These are phyloP conservation scores for Meloidogyne hapla DNA, from an alignment of 1,140 invertebrate species.

Conservation along the genomic window DNA sequence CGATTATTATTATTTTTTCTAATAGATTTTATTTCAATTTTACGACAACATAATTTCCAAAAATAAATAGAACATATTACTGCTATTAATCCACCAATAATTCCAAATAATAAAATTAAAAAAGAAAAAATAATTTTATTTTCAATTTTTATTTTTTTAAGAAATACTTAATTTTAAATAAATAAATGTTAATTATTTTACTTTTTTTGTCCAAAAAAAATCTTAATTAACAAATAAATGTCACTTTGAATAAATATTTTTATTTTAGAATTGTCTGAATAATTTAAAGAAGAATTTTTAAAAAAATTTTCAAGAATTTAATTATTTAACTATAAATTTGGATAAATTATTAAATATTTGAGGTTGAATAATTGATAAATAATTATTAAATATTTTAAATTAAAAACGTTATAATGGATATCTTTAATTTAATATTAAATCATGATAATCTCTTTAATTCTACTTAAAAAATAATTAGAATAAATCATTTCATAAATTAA, in stretches of 20 bases:
- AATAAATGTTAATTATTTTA: too few relatives aligned
- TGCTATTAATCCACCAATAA: neutral
- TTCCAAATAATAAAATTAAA: slow-evolving; percentile 13
- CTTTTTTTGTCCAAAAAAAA: neutral
- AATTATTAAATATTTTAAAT: too few relatives aligned
- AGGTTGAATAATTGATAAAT: too few relatives aligned
- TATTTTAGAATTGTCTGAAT: neutral
- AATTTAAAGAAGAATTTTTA: neutral
- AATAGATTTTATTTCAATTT: neutral
- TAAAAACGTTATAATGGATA: too few relatives aligned
- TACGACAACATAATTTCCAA: neutral
- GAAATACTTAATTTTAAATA: neutral
- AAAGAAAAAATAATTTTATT: neutral
- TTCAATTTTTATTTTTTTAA: slow-evolving; percentile 3
- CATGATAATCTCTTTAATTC: too few relatives aligned
- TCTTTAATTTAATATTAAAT: too few relatives aligned
- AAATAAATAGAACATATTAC: neutral
- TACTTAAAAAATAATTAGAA: too few relatives aligned
- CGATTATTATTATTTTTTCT: neutral
- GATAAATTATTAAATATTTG: too few relatives aligned
- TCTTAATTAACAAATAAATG: neutral
- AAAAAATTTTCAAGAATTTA: too few relatives aligned
- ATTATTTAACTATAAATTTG: too few relatives aligned
- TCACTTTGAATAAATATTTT: slow-evolving; percentile 6
- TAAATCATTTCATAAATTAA: too few relatives aligned